These are phyloP conservation scores for Condylura cristata DNA, from an alignment of 2,113 vertebrate species.

Conservation along the genomic window DNA sequence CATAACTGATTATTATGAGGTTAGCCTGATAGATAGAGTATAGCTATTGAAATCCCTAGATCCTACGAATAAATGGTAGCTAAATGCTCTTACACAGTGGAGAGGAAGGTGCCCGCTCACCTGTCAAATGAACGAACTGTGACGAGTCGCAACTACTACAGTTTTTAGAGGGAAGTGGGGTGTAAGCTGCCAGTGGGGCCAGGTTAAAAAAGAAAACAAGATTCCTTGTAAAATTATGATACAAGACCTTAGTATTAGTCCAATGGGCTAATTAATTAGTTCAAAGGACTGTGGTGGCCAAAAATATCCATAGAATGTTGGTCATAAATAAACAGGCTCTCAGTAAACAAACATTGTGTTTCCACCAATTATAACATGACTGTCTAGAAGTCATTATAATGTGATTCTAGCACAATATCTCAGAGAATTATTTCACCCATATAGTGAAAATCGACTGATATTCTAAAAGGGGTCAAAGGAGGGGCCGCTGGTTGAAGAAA, in stretches of 20 bases:
- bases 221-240: not conserved
- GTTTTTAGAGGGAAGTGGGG: not conserved
- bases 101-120: not conserved
- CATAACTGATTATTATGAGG: not conserved
- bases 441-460: constrained; percentile 21
- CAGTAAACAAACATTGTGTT: not conserved
- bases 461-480: not conserved
- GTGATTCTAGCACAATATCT: not conserved
- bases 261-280: no score
- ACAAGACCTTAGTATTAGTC: not conserved
- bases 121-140: not conserved
- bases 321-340: not conserved
- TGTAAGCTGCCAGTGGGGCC: not conserved
- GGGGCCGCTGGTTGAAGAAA: not conserved
- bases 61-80: not conserved
- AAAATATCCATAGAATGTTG: not conserved
- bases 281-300: not conserved
- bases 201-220: not conserved
- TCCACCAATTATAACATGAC: not conserved
- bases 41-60: not conserved
- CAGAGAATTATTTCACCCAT: not conserved
- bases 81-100: not conserved
- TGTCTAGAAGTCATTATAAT: not conserved
- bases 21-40: not conserved
- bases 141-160: not conserved